Evolutionary conservation across 2,888 invertebrate genomes (phyloP), one percentile per base, ranked within the genome.

Genomic region (Mythimna albipuncta): DNA sequence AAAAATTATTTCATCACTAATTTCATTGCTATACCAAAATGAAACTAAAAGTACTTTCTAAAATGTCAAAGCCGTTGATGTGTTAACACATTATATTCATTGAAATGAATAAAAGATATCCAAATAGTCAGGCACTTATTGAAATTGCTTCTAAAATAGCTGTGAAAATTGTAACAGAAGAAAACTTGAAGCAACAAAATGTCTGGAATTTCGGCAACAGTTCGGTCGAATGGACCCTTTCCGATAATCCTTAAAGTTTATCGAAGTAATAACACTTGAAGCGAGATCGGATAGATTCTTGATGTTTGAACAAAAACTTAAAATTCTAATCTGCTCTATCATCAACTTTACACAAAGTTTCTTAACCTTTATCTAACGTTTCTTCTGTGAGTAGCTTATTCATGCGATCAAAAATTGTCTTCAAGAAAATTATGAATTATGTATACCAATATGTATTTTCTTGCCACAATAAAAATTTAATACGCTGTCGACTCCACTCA

Each of bases 221-320:
- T 82, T 72, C 21, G 32, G 41, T 69, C 19, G 32, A 41, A 61
- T 61, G 57, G 32, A 57, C 41, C 73, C n/a, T 65, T 72, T 69
- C 57, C 58, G 66, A 67, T 78, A 73, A 78, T 69, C 59, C 63
- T 67, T 64, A 44, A 69, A 67, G 67, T 73, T 82, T 57, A 70
- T 74, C n/a, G 58, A 32, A 82, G 79, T 77, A 62, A 77, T 77
- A 77, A 80, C 72, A 77, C 79, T 79, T 65, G 21, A 70, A 41
- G 26, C 47, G 19, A 35, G 52, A 41, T 35, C 52, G 19, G 44
- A 70, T 58, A 68, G 52, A 70, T 68, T 83, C 62, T 62, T 74
- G 63, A 69, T 67, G 61, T 64, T 77, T 52, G 54, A 41, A 57
- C 44, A 59, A 78, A 69, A 66, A 50, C 59, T 73, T 82, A 35